Evolutionary conservation across 37 sponge, comb jelly and placozoan species (phyloP).

Genomic region (Spongilla lacustris): DNA sequence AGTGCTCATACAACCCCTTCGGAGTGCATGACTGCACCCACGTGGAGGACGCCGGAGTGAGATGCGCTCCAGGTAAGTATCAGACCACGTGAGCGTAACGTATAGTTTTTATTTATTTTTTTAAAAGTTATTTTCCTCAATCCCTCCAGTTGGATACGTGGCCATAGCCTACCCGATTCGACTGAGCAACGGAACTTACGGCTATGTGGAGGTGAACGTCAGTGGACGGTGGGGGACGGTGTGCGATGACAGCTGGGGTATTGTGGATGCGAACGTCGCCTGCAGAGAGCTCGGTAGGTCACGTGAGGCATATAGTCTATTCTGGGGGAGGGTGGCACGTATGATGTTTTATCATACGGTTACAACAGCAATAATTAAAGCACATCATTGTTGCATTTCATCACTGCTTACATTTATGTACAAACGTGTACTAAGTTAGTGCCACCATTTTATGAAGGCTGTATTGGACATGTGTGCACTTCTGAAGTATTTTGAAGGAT

Average conservation of each 20-base stretch:
- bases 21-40: conserved; percentile 34
- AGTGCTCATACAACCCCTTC: conserved; percentile 35
- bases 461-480: too few species aligned
- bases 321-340: too few species aligned
- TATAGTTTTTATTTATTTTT: too few species aligned
- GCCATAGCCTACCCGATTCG: conserved; percentile 12
- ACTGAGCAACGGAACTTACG: conserved; percentile 15
- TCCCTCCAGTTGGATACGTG: conserved; percentile 2
- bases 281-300: conserved; percentile 61
- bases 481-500: too few species aligned
- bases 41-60: conserved; percentile 64
- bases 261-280: conserved; percentile 56
- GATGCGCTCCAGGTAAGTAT: conserved; percentile 32
- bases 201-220: conserved; percentile 52
- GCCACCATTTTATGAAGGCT: too few species aligned
- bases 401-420: too few species aligned
- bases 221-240: conserved; percentile 67
- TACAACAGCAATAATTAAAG: too few species aligned
- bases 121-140: not conserved
- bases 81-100: too few species aligned
- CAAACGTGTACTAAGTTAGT: too few species aligned
- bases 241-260: conserved; percentile 69
- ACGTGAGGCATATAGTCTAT: too few species aligned
- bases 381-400: too few species aligned
- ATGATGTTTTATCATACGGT: too few species aligned